phyloP scores from a whole-genome alignment of 2,888 invertebrate species.

The Corbicula japonica region DNA sequence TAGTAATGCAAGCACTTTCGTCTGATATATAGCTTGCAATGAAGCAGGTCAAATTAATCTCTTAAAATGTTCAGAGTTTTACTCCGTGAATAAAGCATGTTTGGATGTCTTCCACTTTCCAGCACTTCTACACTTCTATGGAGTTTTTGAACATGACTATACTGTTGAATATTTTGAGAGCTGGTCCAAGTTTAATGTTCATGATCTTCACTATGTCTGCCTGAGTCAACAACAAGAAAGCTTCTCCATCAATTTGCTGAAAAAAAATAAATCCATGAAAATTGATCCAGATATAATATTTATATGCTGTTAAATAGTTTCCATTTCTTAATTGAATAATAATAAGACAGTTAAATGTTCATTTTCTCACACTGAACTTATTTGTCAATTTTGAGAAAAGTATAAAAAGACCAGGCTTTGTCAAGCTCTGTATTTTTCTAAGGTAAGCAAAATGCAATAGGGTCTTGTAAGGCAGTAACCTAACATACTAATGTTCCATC shows the following conservation, averaged over 20 bases:
- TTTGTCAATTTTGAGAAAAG: background rate
- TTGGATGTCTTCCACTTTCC: too few species aligned
- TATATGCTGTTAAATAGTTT: background rate
- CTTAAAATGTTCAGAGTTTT: too few species aligned
- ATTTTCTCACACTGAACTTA: background rate
- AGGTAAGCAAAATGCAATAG: too few species aligned
- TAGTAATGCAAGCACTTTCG: too few species aligned
- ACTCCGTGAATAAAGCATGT: too few species aligned
- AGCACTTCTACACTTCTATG: constrained; percentile 61
- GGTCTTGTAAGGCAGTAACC: too few species aligned
- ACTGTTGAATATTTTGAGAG: constrained; percentile 93
- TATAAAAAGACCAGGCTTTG: background rate
- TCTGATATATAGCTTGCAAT: too few species aligned
- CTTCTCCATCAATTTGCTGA: constrained; percentile 93
- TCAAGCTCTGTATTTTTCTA: background rate
- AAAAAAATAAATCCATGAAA: constrained; percentile 54
- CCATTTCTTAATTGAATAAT: background rate
- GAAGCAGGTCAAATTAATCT: too few species aligned
- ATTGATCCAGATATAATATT: background rate
- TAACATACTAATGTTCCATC: too few species aligned
- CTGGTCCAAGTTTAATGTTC: constrained; percentile 93
- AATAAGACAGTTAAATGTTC: background rate
- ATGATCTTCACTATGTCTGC: constrained; percentile 92
- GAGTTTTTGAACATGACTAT: constrained; percentile 87
- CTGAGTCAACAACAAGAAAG: constrained; percentile 93